A percentile compares a stretch with the other conserved stretches of the same genome.
Conservation (phyloP, 2,797 vertebrate species). For the Xiphophorus birchmanni region DNA sequence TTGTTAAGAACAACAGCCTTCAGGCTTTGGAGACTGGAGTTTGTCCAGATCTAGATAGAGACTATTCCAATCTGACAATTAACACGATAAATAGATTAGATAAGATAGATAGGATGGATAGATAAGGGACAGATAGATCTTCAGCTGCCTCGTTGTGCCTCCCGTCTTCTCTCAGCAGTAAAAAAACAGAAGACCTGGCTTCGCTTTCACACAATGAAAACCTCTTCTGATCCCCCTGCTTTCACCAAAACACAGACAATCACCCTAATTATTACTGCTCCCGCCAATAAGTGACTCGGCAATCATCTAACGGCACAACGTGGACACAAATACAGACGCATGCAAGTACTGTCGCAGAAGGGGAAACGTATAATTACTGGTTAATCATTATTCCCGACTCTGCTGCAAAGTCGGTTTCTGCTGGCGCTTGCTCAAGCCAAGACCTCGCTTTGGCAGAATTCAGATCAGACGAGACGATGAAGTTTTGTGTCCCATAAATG, state of each 20-base stretch:
- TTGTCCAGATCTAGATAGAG: slow-evolving; percentile 62
- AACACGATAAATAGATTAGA: slow-evolving; percentile 8
- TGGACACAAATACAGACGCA: slow-evolving; percentile 79
- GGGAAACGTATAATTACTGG: slow-evolving; percentile 78
- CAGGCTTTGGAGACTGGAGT: slow-evolving; percentile 64
- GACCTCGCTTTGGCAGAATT: slow-evolving; percentile 37
- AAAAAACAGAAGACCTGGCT: slow-evolving; percentile 43
- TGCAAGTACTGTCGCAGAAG: slow-evolving; percentile 73
- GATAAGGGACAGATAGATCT: background rate
- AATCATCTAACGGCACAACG: slow-evolving; percentile 72
- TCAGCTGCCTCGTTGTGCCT: slow-evolving; percentile 2
- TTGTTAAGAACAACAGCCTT: slow-evolving; percentile 72
- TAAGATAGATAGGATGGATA: background rate
- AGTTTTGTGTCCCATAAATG: slow-evolving; percentile 33
- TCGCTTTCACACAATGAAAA: slow-evolving; percentile 56
- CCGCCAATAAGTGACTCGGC: slow-evolving; percentile 64
- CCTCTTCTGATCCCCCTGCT: slow-evolving; percentile 52
- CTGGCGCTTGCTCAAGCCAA: slow-evolving; percentile 35
- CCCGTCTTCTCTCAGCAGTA: slow-evolving; percentile 29
- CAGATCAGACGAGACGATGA: slow-evolving; percentile 38
- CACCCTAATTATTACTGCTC: slow-evolving; percentile 75
- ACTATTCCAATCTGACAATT: slow-evolving; percentile 32
- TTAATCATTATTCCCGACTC: slow-evolving; percentile 72
- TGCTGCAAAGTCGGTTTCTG: slow-evolving; percentile 66
- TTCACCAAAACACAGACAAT: slow-evolving; percentile 71